Evolutionary conservation across 1,140 invertebrate genomes (phyloP), one percentile per base, ranked within the genome.

Genomic region (Hycleus cichorii): DNA sequence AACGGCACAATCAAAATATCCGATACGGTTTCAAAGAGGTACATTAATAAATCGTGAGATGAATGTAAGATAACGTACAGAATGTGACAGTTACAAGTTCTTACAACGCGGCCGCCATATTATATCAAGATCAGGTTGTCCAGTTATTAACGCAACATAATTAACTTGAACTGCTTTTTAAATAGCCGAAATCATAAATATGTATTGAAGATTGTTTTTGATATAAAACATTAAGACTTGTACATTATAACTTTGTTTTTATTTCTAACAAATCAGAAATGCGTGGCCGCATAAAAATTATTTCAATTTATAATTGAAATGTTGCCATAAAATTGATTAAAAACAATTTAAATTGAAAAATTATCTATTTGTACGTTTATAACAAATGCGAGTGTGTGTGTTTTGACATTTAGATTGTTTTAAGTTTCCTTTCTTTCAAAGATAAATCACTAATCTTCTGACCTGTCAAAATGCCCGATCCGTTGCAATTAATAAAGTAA

Each of bases 401-500:
- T 18, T 18, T 18, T 18, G 32, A 32, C 32, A 32, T 32, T 32
- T 32, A 32, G 32, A 32, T 32, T 32, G 32, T 32, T 32, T 32
- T 7, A 5, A 32, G 7, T 5, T 32, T 32, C 7, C 7, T 32
- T 32, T 7, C 32, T 5, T 32, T 32, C 7, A 46, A 47, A 46
- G 52, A 55, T 55, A 55, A 55, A 55, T 55, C 46, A 46, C 51
- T 52, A 57, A 57, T 61, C 59, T 43, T 11, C 44, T 4, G 32
- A 52, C 18, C 49, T 61, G 60, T 59, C 60, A 59, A 62, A 57
- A 39, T 45, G 43, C 38, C 42, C 42, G 27, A 18, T 44, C 32
- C 24, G 47, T 45, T 49, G 57, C 60, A 59, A 62, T 62, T 62
- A 59, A 62, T 62, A 62, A 55, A 58, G 50, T 62, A 62, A 62